Percentiles rank a stretch among this genome's conserved stretches.
Conservation (phyloP, 1,140 invertebrate species). For the Temnothorax curvispinosus region DNA sequence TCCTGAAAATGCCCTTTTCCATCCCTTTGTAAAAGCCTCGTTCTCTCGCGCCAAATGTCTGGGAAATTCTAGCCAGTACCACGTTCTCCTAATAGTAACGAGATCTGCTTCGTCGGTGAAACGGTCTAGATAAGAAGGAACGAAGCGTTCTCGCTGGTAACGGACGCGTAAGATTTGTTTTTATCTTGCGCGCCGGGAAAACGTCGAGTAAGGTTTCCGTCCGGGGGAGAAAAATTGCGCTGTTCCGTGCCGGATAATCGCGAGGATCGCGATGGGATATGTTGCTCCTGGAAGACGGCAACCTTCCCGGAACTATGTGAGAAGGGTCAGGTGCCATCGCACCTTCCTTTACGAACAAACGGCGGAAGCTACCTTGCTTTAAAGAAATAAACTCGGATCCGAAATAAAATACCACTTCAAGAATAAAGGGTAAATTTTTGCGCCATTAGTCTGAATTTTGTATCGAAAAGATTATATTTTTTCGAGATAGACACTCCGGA, state of each 20-base stretch:
- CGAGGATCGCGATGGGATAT: constrained; percentile 18
- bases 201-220: constrained; percentile 37
- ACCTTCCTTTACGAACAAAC: background rate
- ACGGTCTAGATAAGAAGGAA: constrained; percentile 40
- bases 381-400: constrained; percentile 9
- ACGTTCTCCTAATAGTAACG: background rate
- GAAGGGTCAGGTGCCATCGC: constrained; percentile 42
- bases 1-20: constrained; percentile 14
- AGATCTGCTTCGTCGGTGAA: background rate
- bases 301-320: constrained; percentile 15
- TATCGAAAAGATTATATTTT: background rate
- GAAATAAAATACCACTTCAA: background rate
- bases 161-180: constrained; percentile 38
- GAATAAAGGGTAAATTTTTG: constrained; percentile 1
- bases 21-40: background rate
- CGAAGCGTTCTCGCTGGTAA: background rate
- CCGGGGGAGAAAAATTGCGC: constrained; percentile 36
- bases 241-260: constrained; percentile 36
- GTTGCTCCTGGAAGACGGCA: constrained; percentile 32
- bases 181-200: constrained; percentile 42
- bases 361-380: background rate
- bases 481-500: background rate
- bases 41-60: constrained; percentile 43
- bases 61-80: background rate
- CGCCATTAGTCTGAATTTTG: background rate